These are phyloP conservation scores for Sericinus montela DNA, from an alignment of 2,888 invertebrate genomes.

Conservation along the genomic window DNA sequence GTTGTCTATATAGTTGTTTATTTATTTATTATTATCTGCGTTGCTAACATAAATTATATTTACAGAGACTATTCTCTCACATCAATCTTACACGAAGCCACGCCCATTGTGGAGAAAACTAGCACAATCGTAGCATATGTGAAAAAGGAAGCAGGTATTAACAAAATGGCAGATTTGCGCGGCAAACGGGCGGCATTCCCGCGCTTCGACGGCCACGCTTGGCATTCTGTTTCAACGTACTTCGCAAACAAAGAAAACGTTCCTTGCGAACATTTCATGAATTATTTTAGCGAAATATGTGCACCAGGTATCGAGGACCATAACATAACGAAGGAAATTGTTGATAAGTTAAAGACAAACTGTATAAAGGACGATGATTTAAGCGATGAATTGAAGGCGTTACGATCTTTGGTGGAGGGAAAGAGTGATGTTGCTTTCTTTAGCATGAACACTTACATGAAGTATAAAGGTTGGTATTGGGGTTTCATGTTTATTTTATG, in stretches of 20 bases:
- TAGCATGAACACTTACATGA: conserved; percentile 79
- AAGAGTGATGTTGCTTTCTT: conserved; percentile 89
- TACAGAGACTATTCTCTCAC: conserved; percentile 75
- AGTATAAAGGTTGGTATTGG: conserved; percentile 75
- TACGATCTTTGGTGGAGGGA: conserved; percentile 83
- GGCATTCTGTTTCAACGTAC: conserved; percentile 78
- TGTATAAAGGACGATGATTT: conserved; percentile 51
- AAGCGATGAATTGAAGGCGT: conserved; percentile 81
- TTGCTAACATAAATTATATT: too few species aligned
- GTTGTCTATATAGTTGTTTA: too few species aligned
- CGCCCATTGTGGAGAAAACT: conserved; percentile 77
- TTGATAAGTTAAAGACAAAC: conserved; percentile 38
- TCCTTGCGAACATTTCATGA: conserved; percentile 56
- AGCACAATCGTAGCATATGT: conserved; percentile 85
- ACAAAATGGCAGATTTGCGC: conserved; percentile 80
- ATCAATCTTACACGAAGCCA: conserved; percentile 81
- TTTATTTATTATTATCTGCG: too few species aligned
- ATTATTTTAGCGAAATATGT: conserved; percentile 84
- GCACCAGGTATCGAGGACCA: conserved; percentile 63
- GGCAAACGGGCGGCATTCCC: conserved; percentile 90
- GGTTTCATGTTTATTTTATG: not conserved
- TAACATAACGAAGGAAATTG: conserved; percentile 28
- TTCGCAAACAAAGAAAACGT: conserved; percentile 52
- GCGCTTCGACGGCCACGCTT: conserved; percentile 85
- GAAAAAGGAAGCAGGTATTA: conserved; percentile 76